These are phyloP conservation scores for Hartigia nigra DNA, from an alignment of 2,888 invertebrate species.

Conservation along the genomic window DNA sequence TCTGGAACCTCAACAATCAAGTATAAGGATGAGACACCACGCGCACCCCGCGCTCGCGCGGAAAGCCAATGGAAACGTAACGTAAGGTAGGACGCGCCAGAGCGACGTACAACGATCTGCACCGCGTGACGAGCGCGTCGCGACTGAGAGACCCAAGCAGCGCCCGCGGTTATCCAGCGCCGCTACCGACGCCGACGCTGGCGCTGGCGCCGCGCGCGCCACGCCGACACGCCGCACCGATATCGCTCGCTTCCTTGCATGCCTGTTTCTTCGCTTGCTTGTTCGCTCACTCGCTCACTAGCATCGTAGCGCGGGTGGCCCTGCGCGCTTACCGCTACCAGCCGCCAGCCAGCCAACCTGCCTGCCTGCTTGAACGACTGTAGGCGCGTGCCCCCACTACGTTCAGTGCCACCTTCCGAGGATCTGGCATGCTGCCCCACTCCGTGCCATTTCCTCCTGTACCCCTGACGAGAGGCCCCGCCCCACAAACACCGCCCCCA, in stretches of 20 bases:
- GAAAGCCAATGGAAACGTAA: background rate
- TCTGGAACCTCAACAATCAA: background rate
- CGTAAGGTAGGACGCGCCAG: background rate
- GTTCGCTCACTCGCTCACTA: constrained; percentile 61
- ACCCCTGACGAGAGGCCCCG: constrained; percentile 22
- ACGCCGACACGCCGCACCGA: constrained; percentile 45
- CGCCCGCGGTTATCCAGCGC: constrained; percentile 49
- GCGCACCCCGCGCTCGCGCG: constrained; percentile 6
- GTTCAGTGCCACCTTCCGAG: background rate
- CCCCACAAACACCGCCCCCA: constrained; percentile 47
- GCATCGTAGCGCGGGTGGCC: constrained; percentile 64
- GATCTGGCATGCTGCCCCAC: background rate
- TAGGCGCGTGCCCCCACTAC: background rate
- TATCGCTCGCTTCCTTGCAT: constrained; percentile 63
- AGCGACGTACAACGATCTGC: constrained; percentile 46
- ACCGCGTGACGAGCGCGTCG: constrained; percentile 66
- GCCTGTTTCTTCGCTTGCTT: constrained; percentile 32
- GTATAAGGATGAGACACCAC: background rate
- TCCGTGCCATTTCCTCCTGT: constrained; percentile 12
- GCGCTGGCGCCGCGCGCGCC: constrained; percentile 14
- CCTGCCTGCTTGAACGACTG: background rate
- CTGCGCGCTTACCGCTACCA: constrained; percentile 57
- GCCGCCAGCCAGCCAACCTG: constrained; percentile 46
- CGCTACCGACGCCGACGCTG: background rate
- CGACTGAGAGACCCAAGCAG: constrained; percentile 61